Evolutionary conservation across 2,113 vertebrate genomes (phyloP).

Genomic region (Tragelaphus imberbis): DNA sequence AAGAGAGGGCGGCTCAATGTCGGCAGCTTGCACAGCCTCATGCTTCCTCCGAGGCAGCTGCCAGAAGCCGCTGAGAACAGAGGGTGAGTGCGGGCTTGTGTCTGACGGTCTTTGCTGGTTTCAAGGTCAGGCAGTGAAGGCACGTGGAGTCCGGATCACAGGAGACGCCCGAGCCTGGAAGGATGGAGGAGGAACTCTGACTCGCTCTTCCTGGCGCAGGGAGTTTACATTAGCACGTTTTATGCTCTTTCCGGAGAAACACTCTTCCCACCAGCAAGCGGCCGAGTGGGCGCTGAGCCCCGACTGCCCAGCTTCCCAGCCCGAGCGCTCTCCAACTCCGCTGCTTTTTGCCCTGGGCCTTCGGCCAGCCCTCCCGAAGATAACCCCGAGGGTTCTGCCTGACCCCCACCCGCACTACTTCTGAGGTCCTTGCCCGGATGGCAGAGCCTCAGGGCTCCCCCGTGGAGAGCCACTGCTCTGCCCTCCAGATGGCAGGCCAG

Average conservation of each 20-base stretch:
- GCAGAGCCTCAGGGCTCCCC: not conserved
- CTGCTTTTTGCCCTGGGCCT: not conserved
- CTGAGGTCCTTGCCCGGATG: not conserved
- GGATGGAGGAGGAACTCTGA: not conserved
- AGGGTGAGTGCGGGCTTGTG: not conserved
- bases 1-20: constrained; percentile 45
- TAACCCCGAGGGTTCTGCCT: not conserved
- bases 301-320: not conserved
- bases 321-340: not conserved
- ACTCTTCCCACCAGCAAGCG: not conserved
- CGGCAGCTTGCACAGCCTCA: constrained; percentile 27
- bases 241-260: not conserved
- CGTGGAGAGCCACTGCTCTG: not conserved
- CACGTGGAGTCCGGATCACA: not conserved
- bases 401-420: not conserved
- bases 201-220: not conserved
- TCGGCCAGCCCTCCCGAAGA: not conserved
- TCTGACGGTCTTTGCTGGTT: constrained; percentile 40
- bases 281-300: not conserved
- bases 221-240: not conserved
- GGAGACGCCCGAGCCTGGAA: not conserved
- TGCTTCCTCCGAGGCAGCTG: constrained; percentile 45
- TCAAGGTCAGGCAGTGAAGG: constrained; percentile 55
- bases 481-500: not conserved
- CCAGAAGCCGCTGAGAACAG: constrained; percentile 30